Conservation (phyloP, 2,888 invertebrate genomes). For the Coelinius sp. region DNA sequence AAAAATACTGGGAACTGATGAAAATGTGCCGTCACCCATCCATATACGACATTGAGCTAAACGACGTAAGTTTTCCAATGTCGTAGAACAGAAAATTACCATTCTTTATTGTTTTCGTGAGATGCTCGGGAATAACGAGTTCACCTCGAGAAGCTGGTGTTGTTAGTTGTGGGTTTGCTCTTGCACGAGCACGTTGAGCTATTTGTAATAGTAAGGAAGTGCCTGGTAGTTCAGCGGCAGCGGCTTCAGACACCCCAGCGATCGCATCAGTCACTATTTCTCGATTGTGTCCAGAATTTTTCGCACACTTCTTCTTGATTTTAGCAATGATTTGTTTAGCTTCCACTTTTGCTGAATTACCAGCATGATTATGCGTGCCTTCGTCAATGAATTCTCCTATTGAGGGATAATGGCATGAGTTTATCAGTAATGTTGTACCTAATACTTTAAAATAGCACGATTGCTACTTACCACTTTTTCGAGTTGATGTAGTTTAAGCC, state of each 20-base stretch:
- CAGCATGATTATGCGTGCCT: neutral
- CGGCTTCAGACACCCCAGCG: too few species aligned
- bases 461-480: too few species aligned
- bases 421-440: too few species aligned
- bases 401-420: too few species aligned
- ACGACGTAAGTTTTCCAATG: neutral
- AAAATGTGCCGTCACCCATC: conserved; percentile 24
- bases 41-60: neutral
- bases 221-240: neutral
- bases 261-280: too few species aligned
- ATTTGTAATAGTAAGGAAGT: neutral
- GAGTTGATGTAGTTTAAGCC: too few species aligned
- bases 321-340: neutral
- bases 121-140: neutral
- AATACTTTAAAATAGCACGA: neutral
- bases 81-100: conserved; percentile 17
- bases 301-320: neutral
- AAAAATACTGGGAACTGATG: conserved; percentile 18
- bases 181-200: neutral
- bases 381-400: too few species aligned
- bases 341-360: neutral
- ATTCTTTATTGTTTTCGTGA: neutral
- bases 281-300: too few species aligned
- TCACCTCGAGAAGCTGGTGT: neutral
- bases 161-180: neutral